A percentile compares a stretch with the other conserved stretches of the same genome.
Conservation (phyloP, 2,113 vertebrate genomes). For the Perognathus longimembris region DNA sequence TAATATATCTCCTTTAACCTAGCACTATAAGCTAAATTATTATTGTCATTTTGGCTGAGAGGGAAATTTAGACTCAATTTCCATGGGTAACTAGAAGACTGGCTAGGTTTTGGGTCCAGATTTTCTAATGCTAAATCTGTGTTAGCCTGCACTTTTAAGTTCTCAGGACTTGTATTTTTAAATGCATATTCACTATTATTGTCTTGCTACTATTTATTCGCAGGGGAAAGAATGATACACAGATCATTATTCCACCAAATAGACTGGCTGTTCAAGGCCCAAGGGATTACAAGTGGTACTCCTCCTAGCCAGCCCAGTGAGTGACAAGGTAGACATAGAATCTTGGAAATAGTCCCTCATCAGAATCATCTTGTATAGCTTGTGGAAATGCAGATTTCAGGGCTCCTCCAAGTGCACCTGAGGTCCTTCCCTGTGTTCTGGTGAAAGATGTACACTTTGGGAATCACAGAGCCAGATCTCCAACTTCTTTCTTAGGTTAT, state of each 20-base stretch:
- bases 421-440: neutral
- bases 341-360: neutral
- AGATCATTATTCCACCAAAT: neutral
- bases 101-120: neutral
- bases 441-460: neutral
- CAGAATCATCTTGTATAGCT: neutral
- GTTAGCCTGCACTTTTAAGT: neutral
- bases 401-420: accelerated
- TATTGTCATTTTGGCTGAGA: neutral
- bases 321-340: neutral
- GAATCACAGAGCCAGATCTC: neutral
- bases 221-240: neutral
- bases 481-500: neutral
- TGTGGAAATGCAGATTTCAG: neutral
- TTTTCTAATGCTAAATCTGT: neutral
- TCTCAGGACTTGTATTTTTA: conserved; percentile 10
- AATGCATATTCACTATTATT: neutral
- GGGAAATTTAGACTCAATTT: conserved; percentile 13
- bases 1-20: neutral
- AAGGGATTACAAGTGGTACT: neutral
- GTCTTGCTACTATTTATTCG: neutral
- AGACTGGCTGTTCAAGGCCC: neutral
- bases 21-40: neutral
- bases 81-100: neutral
- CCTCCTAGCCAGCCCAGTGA: neutral